Conservation (phyloP, 2,797 vertebrate genomes). For the Myiotriccus ornatus region DNA sequence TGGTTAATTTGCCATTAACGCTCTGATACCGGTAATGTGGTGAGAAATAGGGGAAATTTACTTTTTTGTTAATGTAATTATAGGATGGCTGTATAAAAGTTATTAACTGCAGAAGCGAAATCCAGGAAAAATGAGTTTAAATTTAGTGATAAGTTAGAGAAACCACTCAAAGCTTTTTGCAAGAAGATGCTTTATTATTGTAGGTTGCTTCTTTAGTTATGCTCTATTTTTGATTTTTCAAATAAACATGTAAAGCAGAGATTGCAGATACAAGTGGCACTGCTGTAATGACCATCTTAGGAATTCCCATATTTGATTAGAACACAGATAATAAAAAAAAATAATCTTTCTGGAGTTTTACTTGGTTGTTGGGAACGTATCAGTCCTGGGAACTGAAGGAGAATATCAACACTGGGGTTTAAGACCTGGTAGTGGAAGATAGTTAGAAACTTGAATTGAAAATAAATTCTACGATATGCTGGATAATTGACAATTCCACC, state of each 20-base stretch:
- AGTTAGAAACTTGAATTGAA: neutral
- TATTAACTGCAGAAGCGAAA: constrained; percentile 44
- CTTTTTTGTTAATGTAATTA: constrained; percentile 57
- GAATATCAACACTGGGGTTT: neutral
- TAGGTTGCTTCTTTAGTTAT: constrained; percentile 27
- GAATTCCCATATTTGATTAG: neutral
- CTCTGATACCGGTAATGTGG: neutral
- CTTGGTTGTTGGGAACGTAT: neutral
- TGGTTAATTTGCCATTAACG: constrained; percentile 34
- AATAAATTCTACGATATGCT: neutral
- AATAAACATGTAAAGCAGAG: constrained; percentile 3
- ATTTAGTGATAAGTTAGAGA: constrained; percentile 30
- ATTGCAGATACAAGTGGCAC: constrained; percentile 2
- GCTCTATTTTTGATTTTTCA: constrained; percentile 11
- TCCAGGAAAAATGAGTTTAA: neutral
- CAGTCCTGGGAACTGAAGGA: neutral
- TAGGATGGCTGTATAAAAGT: constrained; percentile 28
- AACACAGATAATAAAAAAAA: neutral
- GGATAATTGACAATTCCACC: neutral
- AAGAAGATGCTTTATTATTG: neutral
- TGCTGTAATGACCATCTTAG: neutral
- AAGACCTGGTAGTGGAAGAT: neutral
- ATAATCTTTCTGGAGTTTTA: neutral
- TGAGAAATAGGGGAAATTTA: constrained; percentile 24
- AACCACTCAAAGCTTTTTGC: constrained; percentile 1